Conservation (phyloP, 2,888 invertebrate genomes). For the Escarpia spicata region DNA sequence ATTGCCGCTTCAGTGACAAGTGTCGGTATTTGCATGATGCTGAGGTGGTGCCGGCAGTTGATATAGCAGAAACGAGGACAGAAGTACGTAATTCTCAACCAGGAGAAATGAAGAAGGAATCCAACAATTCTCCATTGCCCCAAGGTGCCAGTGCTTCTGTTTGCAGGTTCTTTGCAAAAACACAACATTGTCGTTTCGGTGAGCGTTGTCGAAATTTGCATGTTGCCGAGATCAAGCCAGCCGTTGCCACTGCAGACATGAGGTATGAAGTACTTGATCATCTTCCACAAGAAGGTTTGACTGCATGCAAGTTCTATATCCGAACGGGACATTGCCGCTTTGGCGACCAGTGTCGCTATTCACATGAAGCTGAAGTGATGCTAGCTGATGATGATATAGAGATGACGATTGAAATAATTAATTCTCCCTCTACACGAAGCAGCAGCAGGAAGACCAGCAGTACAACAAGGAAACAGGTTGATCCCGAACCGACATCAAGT, state of each 20-base stretch:
- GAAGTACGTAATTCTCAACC: too few species aligned
- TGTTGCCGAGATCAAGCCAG: not conserved
- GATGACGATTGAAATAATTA: not conserved
- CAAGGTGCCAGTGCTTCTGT: not conserved
- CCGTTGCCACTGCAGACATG: not conserved
- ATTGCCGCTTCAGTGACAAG: too few species aligned
- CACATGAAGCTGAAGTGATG: not conserved
- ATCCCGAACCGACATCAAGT: not conserved
- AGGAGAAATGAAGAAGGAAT: too few species aligned
- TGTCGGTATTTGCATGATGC: too few species aligned
- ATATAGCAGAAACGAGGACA: too few species aligned
- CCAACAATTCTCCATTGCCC: too few species aligned
- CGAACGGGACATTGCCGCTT: not conserved
- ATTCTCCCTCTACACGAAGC: not conserved
- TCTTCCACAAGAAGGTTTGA: not conserved
- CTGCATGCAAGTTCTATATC: not conserved
- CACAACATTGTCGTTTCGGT: not conserved
- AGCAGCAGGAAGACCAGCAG: not conserved
- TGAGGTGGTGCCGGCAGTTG: too few species aligned
- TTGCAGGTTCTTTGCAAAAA: not conserved
- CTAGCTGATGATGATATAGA: not conserved
- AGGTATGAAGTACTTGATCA: not conserved
- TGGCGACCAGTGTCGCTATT: not conserved
- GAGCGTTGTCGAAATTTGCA: not conserved
- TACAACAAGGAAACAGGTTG: not conserved